These are phyloP conservation scores for Apteryx mantelli DNA, from an alignment of 2,113 vertebrate species.

Conservation along the genomic window DNA sequence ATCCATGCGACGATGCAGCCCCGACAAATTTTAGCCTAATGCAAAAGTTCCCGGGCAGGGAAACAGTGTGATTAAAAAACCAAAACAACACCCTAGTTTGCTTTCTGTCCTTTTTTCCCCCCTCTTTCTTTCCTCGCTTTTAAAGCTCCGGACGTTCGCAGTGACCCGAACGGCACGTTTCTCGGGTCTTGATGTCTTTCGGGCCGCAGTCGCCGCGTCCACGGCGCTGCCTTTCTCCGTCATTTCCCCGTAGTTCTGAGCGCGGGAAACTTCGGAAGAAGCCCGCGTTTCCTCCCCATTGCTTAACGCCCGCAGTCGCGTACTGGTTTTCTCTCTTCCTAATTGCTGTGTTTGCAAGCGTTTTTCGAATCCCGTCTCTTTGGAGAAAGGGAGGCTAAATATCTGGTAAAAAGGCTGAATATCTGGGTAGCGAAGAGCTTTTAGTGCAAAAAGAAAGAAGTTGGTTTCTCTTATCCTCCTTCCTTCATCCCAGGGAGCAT, in stretches of 20 bases:
- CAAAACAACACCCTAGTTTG: accelerated
- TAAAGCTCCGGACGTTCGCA: neutral
- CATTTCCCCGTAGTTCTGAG: too few species aligned
- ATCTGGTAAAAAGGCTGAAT: too few species aligned
- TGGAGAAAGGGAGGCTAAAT: too few species aligned
- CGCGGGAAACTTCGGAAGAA: too few species aligned
- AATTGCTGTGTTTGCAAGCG: neutral
- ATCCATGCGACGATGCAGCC: accelerated
- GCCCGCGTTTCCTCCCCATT: too few species aligned
- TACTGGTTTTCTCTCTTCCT: too few species aligned
- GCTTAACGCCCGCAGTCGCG: too few species aligned
- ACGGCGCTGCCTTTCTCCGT: too few species aligned
- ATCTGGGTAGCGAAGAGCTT: neutral
- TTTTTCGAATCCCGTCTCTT: neutral
- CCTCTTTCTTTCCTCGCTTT: neutral
- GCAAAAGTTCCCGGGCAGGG: neutral
- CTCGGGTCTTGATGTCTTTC: too few species aligned
- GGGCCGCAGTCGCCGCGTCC: too few species aligned
- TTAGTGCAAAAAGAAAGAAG: neutral
- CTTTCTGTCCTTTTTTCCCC: neutral
- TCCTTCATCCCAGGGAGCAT: neutral
- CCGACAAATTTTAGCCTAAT: neutral
- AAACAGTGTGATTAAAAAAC: neutral
- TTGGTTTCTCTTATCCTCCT: neutral
- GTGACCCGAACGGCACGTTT: too few species aligned